These are phyloP conservation scores for Mergus octosetaceus DNA, from an alignment of 2,797 vertebrate genomes.

Conservation along the genomic window DNA sequence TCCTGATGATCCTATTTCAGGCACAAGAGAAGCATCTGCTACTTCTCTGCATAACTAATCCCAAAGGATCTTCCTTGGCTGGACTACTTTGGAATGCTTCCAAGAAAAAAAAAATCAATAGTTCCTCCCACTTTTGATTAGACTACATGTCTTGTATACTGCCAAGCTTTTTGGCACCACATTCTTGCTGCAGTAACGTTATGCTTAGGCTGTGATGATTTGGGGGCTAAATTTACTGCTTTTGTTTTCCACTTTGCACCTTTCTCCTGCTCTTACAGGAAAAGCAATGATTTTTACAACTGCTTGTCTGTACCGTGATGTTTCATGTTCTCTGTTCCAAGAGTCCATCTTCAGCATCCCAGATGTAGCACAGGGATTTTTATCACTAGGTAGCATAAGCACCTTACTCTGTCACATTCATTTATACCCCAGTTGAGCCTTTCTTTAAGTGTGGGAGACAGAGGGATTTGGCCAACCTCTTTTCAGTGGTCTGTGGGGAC, in stretches of 20 bases:
- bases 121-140: neutral
- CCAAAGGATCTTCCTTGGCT: neutral
- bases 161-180: neutral
- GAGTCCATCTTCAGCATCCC: neutral
- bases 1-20: neutral
- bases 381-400: neutral
- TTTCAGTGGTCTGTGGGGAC: too few relatives aligned
- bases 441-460: too few relatives aligned
- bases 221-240: neutral
- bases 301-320: neutral
- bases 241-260: neutral
- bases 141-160: neutral
- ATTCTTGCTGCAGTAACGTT: neutral
- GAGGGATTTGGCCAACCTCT: too few relatives aligned
- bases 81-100: neutral
- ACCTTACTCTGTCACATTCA: neutral
- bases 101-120: neutral
- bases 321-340: neutral
- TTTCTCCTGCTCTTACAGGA: neutral
- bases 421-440: neutral
- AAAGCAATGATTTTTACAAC: slow-evolving; percentile 17
- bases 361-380: neutral
- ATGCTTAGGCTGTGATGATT: neutral
- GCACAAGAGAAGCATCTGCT: slow-evolving; percentile 10
- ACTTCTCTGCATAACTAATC: slow-evolving; percentile 13